Evolutionary conservation across 1,140 invertebrate species (phyloP).

Genomic region (Oryzaephilus surinamensis): DNA sequence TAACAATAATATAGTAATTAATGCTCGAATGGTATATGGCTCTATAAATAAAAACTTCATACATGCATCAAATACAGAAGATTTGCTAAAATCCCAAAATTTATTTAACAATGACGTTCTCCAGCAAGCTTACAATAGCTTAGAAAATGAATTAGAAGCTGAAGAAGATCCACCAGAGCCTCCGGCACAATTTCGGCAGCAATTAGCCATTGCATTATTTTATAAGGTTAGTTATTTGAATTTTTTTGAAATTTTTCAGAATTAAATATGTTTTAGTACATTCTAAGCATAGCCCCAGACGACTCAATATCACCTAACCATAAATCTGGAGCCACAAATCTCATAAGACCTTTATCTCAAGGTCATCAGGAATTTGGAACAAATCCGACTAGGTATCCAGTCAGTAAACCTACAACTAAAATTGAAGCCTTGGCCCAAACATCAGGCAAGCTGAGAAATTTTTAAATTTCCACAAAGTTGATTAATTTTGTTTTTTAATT

Average conservation of each 20-base stretch:
- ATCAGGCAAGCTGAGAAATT: too few relatives aligned
- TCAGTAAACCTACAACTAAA: conserved; percentile 67
- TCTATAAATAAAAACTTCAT: conserved; percentile 60
- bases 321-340: conserved; percentile 40
- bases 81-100: too few relatives aligned
- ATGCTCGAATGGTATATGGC: conserved; percentile 43
- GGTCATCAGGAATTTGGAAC: conserved; percentile 64
- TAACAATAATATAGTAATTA: conserved; percentile 9
- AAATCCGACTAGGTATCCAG: conserved; percentile 55
- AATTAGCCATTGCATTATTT: conserved; percentile 54
- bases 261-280: too few relatives aligned
- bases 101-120: conserved; percentile 38
- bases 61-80: conserved; percentile 57
- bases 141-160: conserved; percentile 52
- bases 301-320: conserved; percentile 35
- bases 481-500: too few relatives aligned
- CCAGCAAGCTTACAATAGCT: conserved; percentile 43
- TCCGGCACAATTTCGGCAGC: conserved; percentile 52
- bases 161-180: conserved; percentile 47
- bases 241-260: too few relatives aligned
- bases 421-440: conserved; percentile 61
- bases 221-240: conserved; percentile 67
- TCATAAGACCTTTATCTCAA: conserved; percentile 52
- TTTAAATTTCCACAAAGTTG: too few relatives aligned
- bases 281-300: conserved; percentile 40